Base-by-base conservation (phyloP, 2,888 invertebrate genomes). In the Pristionchus maxplancki region DNA sequence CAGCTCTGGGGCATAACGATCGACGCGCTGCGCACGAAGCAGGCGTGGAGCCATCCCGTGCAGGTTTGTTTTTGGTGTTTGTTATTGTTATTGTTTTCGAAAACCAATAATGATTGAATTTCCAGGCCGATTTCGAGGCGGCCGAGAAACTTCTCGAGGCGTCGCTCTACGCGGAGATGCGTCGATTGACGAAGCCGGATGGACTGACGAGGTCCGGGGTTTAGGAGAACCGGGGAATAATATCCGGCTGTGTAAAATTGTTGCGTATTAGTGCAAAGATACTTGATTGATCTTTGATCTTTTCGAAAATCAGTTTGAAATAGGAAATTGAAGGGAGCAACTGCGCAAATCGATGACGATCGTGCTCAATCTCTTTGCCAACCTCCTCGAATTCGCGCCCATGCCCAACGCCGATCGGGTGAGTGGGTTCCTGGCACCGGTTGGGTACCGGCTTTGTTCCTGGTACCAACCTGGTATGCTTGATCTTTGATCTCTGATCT, bases 321-420 rank as follows among this genome's bases (percentile, higher is more conserved):
- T 34, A 1, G 4, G 9, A 15, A 31, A 34, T 44, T 85, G n/a
- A 37, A 85, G 85, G 28, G 85, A 64, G 64, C 44, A 85, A 24
- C 85, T 85, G 15, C 85, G 85, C 58, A 85, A 85, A 24, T 64
- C 62, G 24, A 58, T 85, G 17, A 44, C 64, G 24, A 85, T 85
- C 40, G 85, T 85, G 20, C 34, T 20, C 62, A 64, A 28, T 28
- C 50, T 85, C 44, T 44, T 85, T 44, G n/a, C n/a, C 17, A 28
- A 40, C n/a, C 28, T 85, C 15, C 34, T 85, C 85, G 85, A 85
- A 44, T 64, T 64, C 44, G 64, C 24, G 37, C 85, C 85, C 40
- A 40, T 58, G 40, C 85, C 85, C n/a, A 34, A 37, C 24, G 24
- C 24, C 64, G 85, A 85, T 40, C 85, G 40, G 34, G 85, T 85